A percentile compares a stretch with the other conserved stretches of the same genome.
phyloP scores from a whole-genome alignment of 2,797 vertebrate genomes.

The Macroramphosus scolopax region DNA sequence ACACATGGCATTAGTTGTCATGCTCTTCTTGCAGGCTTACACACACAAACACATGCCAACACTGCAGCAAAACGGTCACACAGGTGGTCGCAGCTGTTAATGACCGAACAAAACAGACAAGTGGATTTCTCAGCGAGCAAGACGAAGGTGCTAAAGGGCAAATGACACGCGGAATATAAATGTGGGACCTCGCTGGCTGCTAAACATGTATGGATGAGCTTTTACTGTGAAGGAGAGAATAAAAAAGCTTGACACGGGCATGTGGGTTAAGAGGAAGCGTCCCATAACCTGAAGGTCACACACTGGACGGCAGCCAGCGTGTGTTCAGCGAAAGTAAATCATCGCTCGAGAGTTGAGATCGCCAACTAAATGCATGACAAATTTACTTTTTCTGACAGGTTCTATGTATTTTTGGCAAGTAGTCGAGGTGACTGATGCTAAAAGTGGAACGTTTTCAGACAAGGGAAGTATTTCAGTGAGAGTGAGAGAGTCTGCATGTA shows the following conservation, averaged over 20 bases:
- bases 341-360: slow-evolving; percentile 7
- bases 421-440: slow-evolving; percentile 1
- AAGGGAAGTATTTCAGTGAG: slow-evolving; percentile 20
- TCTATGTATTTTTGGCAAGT: slow-evolving; percentile 4
- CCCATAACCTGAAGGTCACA: slow-evolving; percentile 48
- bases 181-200: slow-evolving; percentile 43
- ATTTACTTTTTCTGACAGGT: slow-evolving; percentile 1
- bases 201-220: slow-evolving; percentile 62
- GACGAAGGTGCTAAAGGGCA: slow-evolving; percentile 60
- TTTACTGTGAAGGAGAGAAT: slow-evolving; percentile 46
- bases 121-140: slow-evolving; percentile 41
- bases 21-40: slow-evolving; percentile 12
- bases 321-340: slow-evolving; percentile 15
- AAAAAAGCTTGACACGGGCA: slow-evolving; percentile 26
- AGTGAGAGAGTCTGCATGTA: slow-evolving; percentile 22
- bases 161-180: slow-evolving; percentile 59
- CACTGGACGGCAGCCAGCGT: slow-evolving; percentile 9
- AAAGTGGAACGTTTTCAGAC: neutral
- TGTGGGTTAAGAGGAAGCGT: slow-evolving; percentile 19
- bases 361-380: neutral
- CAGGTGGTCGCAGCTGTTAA: slow-evolving; percentile 66
- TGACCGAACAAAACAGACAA: slow-evolving; percentile 52
- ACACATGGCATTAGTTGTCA: slow-evolving; percentile 28
- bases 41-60: slow-evolving; percentile 16
- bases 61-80: slow-evolving; percentile 64